Base-by-base conservation (phyloP, 64 coral and sea anemone species). In the Anthopleura sola region DNA sequence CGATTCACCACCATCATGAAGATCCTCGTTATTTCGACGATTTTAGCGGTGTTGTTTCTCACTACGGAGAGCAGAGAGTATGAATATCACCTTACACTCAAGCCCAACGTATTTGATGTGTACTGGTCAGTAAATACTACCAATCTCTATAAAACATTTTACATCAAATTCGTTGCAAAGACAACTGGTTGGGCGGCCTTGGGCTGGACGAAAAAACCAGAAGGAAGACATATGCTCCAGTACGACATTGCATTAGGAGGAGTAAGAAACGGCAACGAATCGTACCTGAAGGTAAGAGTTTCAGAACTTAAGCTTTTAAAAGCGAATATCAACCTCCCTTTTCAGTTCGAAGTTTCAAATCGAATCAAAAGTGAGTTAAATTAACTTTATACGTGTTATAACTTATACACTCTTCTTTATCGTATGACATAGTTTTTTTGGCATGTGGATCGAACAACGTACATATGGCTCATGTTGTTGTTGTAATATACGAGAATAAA, bases 151-250 rank as follows among this genome's bases (percentile, higher is more conserved):
- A 3, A 46, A 11, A 79, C 4, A 44, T 38, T 79, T 79, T 79
- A 44, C 37, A 47, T 79, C 38, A 79, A 79, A 15, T 40, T 44
- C 44, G 76, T 79, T 14, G 76, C 76, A 21, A 79, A 79, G 21
- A 79, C 76, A 33, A 79, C 76, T 79, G 76, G 76, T 79, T 79
- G 76, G 76, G 76, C 76, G 19, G 38, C 76, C 5, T 26, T 79
- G 3, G 76, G 36, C 2, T 79, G 34, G 36, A 9, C 76, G 6
- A 21, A 17, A 40, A 79, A 4, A 21, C 14, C 34, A 79, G 9
- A 15, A 0, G 76, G 76, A 24, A 26, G 18, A 47, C 1, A 40
- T 3, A 79, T 79, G 76, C 21, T 8, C 1, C 2, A 79, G 17
- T 79, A 79, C 14, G 76, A 79, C 14, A 44, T 79, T 16, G 76